A percentile compares a stretch with the other conserved stretches of the same genome.
Conservation (phyloP, 1,140 invertebrate genomes). For the Patella vulgata region DNA sequence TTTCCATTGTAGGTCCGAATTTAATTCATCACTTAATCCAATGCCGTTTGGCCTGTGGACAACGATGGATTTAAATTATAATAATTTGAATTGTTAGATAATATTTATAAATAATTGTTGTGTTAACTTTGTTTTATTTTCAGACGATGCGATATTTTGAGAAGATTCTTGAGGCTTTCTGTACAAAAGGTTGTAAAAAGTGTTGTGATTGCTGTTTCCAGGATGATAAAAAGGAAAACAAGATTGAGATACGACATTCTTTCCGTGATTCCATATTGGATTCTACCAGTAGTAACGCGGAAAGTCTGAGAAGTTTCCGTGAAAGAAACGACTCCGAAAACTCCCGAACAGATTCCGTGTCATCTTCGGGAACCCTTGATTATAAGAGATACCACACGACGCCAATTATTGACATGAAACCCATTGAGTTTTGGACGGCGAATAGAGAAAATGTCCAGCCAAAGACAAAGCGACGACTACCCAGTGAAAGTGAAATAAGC, state of each 20-base stretch:
- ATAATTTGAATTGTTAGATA: too few relatives aligned
- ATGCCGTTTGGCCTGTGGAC: too few relatives aligned
- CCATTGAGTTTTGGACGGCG: conserved; percentile 69
- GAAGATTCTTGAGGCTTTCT: conserved; percentile 26
- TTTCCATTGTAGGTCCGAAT: too few relatives aligned
- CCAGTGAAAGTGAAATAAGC: conserved; percentile 63
- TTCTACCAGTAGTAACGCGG: conserved; percentile 51
- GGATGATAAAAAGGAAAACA: conserved; percentile 33
- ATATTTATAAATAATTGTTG: too few relatives aligned
- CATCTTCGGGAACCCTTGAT: conserved; percentile 44
- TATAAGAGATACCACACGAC: conserved; percentile 51
- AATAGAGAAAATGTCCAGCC: conserved; percentile 65
- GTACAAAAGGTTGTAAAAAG: conserved; percentile 20
- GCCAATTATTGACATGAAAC: conserved; percentile 67
- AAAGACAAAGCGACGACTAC: conserved; percentile 46
- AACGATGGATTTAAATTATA: too few relatives aligned
- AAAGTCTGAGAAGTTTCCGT: conserved; percentile 42
- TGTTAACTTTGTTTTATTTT: too few relatives aligned
- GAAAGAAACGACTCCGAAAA: conserved; percentile 53
- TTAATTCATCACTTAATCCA: too few relatives aligned
- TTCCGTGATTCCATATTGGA: conserved; percentile 45
- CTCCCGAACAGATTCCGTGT: conserved; percentile 57
- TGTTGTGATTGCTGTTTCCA: conserved; percentile 35
- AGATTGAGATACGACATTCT: conserved; percentile 49
- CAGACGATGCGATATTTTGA: conserved; percentile 11